Evolutionary conservation across 2,797 vertebrate genomes (phyloP).

Genomic region (Sebastes itinus): DNA sequence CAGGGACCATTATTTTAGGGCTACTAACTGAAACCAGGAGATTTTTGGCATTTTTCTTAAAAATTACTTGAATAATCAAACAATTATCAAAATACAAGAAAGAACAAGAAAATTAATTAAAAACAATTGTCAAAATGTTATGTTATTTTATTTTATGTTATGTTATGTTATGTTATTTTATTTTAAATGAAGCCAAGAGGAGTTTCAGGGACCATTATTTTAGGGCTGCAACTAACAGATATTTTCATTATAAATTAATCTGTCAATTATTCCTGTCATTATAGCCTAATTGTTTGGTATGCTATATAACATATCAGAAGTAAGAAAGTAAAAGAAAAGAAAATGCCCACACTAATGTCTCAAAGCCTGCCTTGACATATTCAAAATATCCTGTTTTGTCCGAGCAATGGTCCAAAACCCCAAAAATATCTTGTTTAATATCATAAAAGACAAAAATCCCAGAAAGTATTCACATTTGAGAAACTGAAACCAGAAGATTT

Average conservation of each 20-base stretch:
- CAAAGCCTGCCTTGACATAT: neutral
- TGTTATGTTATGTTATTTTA: no score
- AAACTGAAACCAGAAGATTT: neutral
- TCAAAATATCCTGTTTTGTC: neutral
- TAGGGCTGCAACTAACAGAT: no score
- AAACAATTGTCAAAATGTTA: no score
- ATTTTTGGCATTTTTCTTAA: no score
- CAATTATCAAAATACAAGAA: neutral
- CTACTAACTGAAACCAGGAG: neutral
- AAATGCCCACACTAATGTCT: neutral
- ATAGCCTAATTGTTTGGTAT: neutral
- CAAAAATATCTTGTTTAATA: neutral
- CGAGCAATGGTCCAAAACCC: neutral
- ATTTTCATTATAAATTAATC: neutral
- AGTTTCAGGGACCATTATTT: neutral
- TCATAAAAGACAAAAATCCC: neutral
- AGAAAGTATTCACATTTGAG: neutral
- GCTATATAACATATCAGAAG: neutral
- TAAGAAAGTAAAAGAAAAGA: neutral
- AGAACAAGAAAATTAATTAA: no score
- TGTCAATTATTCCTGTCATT: neutral
- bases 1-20: neutral
- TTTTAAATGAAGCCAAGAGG: no score
- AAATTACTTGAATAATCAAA: neutral
- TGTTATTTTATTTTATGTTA: no score